phyloP scores from a whole-genome alignment of 1,140 invertebrate species.

The Drosophila trapezifrons region DNA sequence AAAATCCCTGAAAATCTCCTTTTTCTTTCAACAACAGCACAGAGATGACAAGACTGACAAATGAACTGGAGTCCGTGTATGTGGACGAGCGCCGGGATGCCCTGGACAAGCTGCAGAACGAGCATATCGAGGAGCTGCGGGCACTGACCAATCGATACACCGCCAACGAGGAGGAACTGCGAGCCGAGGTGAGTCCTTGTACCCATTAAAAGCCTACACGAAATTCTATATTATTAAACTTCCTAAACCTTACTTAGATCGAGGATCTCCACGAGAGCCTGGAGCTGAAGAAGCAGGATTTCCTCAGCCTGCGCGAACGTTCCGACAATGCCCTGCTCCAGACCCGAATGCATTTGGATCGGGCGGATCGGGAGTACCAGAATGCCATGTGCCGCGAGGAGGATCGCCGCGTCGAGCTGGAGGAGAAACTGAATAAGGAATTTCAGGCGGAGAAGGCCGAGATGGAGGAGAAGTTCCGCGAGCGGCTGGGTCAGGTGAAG shows the following conservation, averaged over 20 bases:
- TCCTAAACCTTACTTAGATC: slow-evolving; percentile 84
- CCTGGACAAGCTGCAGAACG: slow-evolving; percentile 85
- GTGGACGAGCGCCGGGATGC: slow-evolving; percentile 86
- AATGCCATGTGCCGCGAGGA: slow-evolving; percentile 86
- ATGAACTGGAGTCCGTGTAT: slow-evolving; percentile 86
- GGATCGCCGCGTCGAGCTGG: slow-evolving; percentile 84
- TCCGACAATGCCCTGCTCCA: slow-evolving; percentile 77
- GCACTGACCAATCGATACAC: slow-evolving; percentile 86
- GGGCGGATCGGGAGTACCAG: slow-evolving; percentile 84
- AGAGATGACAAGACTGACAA: slow-evolving; percentile 86
- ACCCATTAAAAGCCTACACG: too few relatives aligned
- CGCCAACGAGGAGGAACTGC: slow-evolving; percentile 85
- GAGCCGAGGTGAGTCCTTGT: slow-evolving; percentile 84
- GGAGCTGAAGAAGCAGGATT: slow-evolving; percentile 85
- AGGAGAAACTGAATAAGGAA: slow-evolving; percentile 65
- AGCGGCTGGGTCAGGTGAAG: slow-evolving; percentile 77
- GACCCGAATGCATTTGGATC: slow-evolving; percentile 83
- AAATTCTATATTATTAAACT: not conserved
- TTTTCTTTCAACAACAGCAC: slow-evolving; percentile 61
- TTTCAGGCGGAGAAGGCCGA: slow-evolving; percentile 76
- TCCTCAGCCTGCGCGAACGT: slow-evolving; percentile 71
- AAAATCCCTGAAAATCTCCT: not conserved
- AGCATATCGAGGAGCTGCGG: slow-evolving; percentile 85
- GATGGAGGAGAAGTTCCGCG: slow-evolving; percentile 82
- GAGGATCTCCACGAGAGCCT: slow-evolving; percentile 85